Evolutionary conservation across 2,113 vertebrate species (phyloP).

Genomic region (Gallinago media): DNA sequence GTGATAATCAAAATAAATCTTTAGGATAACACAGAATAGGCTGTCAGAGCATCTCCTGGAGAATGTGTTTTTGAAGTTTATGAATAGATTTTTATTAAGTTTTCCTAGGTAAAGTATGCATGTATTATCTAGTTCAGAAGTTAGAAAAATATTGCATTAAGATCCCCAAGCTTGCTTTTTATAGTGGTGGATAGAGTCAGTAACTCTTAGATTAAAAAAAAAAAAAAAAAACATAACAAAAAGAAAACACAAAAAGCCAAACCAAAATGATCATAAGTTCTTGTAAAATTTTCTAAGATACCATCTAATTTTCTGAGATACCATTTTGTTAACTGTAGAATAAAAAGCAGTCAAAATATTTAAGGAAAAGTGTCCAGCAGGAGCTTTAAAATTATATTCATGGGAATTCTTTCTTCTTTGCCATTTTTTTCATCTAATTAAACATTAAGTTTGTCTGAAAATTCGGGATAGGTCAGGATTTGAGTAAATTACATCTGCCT

Average conservation of each 20-base stretch:
- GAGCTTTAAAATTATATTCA: not conserved
- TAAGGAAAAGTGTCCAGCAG: not conserved
- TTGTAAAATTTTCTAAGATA: not conserved
- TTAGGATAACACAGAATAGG: not conserved
- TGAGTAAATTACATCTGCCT: not conserved
- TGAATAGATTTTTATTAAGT: not conserved
- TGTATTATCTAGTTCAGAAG: not conserved
- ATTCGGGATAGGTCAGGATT: not conserved
- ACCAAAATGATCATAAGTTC: not conserved
- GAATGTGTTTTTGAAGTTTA: not conserved
- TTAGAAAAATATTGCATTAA: not conserved
- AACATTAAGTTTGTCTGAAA: not conserved
- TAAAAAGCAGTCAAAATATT: not conserved
- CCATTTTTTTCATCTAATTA: not conserved
- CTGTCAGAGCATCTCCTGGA: not conserved
- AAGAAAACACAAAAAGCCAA: too few relatives aligned
- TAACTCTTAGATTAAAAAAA: not conserved
- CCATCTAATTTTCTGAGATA: not conserved
- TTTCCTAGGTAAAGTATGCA: not conserved
- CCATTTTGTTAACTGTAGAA: not conserved
- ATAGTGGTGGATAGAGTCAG: not conserved
- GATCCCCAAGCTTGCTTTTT: not conserved
- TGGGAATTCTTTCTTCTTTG: not conserved
- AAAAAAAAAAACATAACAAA: not conserved
- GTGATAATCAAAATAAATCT: not conserved